Conservation (phyloP, 1,140 invertebrate genomes). For the Popillia japonica region DNA sequence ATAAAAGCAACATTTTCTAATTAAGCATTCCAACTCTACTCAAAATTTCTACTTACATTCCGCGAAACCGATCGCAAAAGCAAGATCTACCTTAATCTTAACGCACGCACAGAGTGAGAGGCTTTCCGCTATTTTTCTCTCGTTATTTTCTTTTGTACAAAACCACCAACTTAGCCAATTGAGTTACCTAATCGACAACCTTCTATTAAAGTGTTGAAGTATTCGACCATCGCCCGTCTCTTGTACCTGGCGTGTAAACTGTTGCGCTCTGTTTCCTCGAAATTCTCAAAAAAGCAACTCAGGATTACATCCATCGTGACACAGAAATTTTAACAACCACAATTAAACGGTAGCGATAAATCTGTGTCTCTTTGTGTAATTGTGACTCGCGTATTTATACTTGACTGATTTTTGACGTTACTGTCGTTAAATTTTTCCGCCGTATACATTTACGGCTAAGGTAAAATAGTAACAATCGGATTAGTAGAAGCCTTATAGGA, state of each 20-base stretch:
- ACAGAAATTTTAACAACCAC: conserved; percentile 6
- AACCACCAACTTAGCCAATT: background rate
- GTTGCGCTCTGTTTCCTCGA: conserved; percentile 70
- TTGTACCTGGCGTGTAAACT: conserved; percentile 70
- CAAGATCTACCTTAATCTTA: too few species aligned
- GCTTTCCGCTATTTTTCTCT: too few species aligned
- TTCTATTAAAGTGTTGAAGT: conserved; percentile 74
- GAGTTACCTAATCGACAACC: conserved; percentile 70
- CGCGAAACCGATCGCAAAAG: too few species aligned
- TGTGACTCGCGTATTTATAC: background rate
- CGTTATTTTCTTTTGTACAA: background rate
- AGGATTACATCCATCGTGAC: conserved; percentile 71
- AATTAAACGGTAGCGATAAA: conserved; percentile 22
- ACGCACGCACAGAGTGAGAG: too few species aligned
- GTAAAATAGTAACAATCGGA: background rate
- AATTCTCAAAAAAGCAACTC: conserved; percentile 75
- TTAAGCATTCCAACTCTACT: too few species aligned
- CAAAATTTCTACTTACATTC: too few species aligned
- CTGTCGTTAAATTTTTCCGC: background rate
- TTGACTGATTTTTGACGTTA: conserved; percentile 20
- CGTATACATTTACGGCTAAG: background rate
- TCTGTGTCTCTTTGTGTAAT: background rate
- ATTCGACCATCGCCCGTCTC: conserved; percentile 70
- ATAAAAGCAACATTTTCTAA: too few species aligned
- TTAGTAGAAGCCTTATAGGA: conserved; percentile 9